Percentiles rank a stretch among this genome's conserved stretches.
These are phyloP conservation scores for Eupsilia transversa DNA, from an alignment of 2,888 invertebrate genomes.

Conservation along the genomic window DNA sequence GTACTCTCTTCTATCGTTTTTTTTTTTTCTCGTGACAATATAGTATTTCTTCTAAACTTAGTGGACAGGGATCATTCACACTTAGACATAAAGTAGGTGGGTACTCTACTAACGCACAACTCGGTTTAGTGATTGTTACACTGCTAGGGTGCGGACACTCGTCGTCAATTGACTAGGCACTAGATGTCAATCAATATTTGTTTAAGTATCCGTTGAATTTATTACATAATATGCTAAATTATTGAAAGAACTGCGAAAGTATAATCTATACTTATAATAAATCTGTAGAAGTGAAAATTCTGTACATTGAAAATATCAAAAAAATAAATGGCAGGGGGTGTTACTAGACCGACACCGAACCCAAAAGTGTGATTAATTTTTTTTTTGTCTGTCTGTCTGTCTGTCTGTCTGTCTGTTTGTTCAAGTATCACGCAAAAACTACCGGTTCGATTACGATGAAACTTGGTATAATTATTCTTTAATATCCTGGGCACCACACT, in stretches of 20 bases:
- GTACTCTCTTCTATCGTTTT: not conserved
- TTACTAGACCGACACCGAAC: too few species aligned
- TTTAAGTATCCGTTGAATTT: slow-evolving; percentile 4
- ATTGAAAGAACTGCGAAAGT: not conserved
- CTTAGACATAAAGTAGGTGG: slow-evolving; percentile 3
- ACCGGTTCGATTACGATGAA: too few species aligned
- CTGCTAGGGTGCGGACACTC: not conserved
- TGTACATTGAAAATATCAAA: too few species aligned
- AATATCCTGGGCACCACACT: too few species aligned
- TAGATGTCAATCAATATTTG: slow-evolving; percentile 13
- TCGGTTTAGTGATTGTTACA: slow-evolving; percentile 17
- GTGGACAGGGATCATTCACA: not conserved
- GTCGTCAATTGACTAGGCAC: slow-evolving; percentile 6
- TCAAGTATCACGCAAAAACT: too few species aligned
- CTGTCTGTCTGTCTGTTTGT: too few species aligned
- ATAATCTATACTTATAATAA: too few species aligned
- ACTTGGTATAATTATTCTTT: too few species aligned
- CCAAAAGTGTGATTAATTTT: too few species aligned
- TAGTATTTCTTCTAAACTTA: not conserved
- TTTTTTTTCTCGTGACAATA: not conserved
- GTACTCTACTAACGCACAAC: not conserved
- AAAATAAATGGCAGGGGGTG: too few species aligned
- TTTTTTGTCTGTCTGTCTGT: too few species aligned
- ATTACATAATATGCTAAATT: not conserved
- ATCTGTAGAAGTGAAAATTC: too few species aligned